A percentile compares a stretch with the other conserved stretches of the same genome.
These are phyloP conservation scores for Paguma larvata DNA, from an alignment of 2,797 vertebrate species.

Conservation along the genomic window DNA sequence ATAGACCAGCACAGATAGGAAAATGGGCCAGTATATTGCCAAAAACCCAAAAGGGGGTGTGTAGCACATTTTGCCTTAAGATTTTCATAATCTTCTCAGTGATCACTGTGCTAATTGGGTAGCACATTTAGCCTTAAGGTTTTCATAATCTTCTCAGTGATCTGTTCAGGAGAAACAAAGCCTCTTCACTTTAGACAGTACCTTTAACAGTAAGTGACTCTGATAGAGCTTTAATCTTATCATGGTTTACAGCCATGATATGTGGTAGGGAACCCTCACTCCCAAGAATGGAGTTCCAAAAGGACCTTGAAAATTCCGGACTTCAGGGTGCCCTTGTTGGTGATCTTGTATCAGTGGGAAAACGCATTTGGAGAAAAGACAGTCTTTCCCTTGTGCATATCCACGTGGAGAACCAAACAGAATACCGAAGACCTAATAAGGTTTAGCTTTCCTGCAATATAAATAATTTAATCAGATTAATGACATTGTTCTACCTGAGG, in stretches of 20 bases:
- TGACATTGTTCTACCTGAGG: slow-evolving; percentile 90
- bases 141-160: slow-evolving; percentile 38
- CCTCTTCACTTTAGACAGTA: slow-evolving; percentile 15
- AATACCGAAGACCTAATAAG: slow-evolving; percentile 86
- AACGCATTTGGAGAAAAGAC: slow-evolving; percentile 64
- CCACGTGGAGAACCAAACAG: slow-evolving; percentile 75
- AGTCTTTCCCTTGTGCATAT: slow-evolving; percentile 48
- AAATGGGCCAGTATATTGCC: slow-evolving; percentile 24
- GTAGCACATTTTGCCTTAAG: slow-evolving; percentile 34
- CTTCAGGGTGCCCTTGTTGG: background rate
- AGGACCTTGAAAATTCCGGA: slow-evolving; percentile 31
- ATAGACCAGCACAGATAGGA: slow-evolving; percentile 15
- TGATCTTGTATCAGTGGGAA: background rate
- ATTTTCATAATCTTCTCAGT: slow-evolving; percentile 12
- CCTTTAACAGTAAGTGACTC: slow-evolving; percentile 38
- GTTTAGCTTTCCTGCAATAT: slow-evolving; percentile 88
- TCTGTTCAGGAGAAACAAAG: slow-evolving; percentile 60
- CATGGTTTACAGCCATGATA: background rate
- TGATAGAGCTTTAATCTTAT: slow-evolving; percentile 60
- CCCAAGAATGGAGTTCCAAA: background rate
- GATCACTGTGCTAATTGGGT: background rate
- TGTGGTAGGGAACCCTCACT: background rate
- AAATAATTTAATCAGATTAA: slow-evolving; percentile 92
- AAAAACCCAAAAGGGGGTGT: background rate
- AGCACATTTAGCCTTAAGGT: slow-evolving; percentile 26